Percentiles rank a stretch among this genome's conserved stretches.
Conservation (phyloP, 2,113 vertebrate genomes). For the Nothobranchius kuhntae region DNA sequence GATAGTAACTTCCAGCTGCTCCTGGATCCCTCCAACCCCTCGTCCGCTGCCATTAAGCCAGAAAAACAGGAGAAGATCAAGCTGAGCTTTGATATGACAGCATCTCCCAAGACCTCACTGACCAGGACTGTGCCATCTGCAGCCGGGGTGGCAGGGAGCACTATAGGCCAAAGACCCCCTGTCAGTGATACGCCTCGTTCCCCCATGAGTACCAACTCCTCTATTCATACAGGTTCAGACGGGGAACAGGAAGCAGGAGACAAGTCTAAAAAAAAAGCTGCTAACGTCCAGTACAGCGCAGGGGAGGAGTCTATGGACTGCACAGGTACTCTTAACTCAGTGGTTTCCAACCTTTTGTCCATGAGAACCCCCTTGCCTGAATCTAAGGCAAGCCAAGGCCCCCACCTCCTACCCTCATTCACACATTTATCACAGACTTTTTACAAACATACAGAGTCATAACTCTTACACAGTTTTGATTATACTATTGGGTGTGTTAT, state of each 20-base stretch:
- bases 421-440: too few relatives aligned
- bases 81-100: constrained; percentile 94
- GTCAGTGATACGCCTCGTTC: constrained; percentile 91
- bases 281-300: constrained; percentile 86
- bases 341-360: too few relatives aligned
- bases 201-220: constrained; percentile 96
- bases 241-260: constrained; percentile 88
- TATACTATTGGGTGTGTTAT: too few relatives aligned
- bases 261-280: constrained; percentile 84
- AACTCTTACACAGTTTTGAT: too few relatives aligned
- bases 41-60: constrained; percentile 86
- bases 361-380: too few relatives aligned
- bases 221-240: constrained; percentile 94
- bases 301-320: constrained; percentile 94
- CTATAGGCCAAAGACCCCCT: constrained; percentile 81
- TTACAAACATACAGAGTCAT: too few relatives aligned
- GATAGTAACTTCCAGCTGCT: constrained; percentile 99
- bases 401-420: too few relatives aligned
- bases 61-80: constrained; percentile 98
- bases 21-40: constrained; percentile 89
- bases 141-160: constrained; percentile 65
- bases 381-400: too few relatives aligned
- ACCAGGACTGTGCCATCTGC: constrained; percentile 83
- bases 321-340: constrained; percentile 75
- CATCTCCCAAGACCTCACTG: constrained; percentile 92